phyloP scores from a whole-genome alignment of 2,797 vertebrate genomes.

The Acanthurus tractus region DNA sequence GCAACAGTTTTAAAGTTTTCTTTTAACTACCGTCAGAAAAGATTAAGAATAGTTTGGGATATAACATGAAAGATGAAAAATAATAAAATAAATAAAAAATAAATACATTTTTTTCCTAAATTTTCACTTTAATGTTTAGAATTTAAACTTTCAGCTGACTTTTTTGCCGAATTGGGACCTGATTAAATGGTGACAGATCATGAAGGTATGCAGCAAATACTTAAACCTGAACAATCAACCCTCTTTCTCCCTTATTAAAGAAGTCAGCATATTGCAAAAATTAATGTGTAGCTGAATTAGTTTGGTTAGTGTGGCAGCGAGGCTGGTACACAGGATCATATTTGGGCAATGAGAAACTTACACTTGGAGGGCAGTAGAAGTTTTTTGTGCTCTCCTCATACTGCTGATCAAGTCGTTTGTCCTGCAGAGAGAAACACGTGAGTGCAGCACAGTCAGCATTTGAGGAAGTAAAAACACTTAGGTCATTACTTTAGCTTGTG shows the following conservation, averaged over 20 bases:
- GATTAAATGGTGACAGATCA: not conserved
- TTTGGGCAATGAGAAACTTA: constrained; percentile 84
- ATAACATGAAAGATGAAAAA: no score
- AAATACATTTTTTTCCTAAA: not conserved
- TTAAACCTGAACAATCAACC: not conserved
- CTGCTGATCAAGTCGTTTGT: constrained; percentile 95
- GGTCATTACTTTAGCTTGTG: not conserved
- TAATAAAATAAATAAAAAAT: no score
- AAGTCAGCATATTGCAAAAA: constrained; percentile 40
- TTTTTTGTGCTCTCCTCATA: constrained; percentile 92
- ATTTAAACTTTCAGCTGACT: not conserved
- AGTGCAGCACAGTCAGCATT: not conserved
- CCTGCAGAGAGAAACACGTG: constrained; percentile 80
- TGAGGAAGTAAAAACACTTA: not conserved
- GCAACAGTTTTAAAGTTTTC: no score
- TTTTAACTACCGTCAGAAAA: no score
- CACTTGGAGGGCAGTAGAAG: constrained; percentile 89
- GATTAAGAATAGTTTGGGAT: no score
- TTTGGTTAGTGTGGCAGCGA: constrained; percentile 68
- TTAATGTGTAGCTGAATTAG: constrained; percentile 42
- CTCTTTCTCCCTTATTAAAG: constrained; percentile 18
- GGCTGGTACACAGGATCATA: constrained; percentile 24
- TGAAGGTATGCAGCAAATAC: not conserved
- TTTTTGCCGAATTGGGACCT: not conserved
- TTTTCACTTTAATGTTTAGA: not conserved